phyloP scores from a whole-genome alignment of 2,113 vertebrate genomes.

The Ginglymostoma cirratum region DNA sequence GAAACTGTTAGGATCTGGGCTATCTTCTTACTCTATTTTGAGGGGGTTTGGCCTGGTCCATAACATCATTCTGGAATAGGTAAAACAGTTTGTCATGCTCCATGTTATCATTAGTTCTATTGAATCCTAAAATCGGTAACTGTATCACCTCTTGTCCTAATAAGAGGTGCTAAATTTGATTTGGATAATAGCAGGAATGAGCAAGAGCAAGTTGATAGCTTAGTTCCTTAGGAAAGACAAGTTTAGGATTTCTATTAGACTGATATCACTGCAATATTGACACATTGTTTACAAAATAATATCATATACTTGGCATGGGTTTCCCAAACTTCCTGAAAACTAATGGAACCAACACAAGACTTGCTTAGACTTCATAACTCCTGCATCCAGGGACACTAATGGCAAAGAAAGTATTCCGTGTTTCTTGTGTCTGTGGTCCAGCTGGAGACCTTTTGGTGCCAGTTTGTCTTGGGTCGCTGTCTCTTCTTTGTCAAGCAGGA shows the following conservation, averaged over 20 bases:
- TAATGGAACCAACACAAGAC: not conserved
- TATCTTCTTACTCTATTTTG: too few relatives aligned
- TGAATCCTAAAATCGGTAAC: too few relatives aligned
- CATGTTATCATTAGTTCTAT: too few relatives aligned
- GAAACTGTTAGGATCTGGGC: too few relatives aligned
- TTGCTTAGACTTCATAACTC: not conserved
- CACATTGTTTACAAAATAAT: not conserved
- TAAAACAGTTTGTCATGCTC: too few relatives aligned
- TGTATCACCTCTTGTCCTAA: too few relatives aligned
- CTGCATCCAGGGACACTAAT: not conserved
- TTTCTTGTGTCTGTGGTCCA: not conserved
- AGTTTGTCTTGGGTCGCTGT: not conserved
- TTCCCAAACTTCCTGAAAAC: not conserved
- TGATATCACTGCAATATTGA: not conserved
- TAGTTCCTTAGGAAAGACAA: not conserved
- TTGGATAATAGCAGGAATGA: not conserved
- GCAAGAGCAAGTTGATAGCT: not conserved
- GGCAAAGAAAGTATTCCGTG: not conserved
- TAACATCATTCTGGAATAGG: too few relatives aligned
- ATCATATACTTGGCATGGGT: not conserved
- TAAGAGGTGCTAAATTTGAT: not conserved
- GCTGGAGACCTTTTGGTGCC: not conserved
- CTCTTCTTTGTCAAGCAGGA: not conserved
- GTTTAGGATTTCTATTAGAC: not conserved
- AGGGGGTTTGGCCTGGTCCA: too few relatives aligned